These are phyloP conservation scores for Lacerta agilis DNA, from an alignment of 2,797 vertebrate species.

Conservation along the genomic window DNA sequence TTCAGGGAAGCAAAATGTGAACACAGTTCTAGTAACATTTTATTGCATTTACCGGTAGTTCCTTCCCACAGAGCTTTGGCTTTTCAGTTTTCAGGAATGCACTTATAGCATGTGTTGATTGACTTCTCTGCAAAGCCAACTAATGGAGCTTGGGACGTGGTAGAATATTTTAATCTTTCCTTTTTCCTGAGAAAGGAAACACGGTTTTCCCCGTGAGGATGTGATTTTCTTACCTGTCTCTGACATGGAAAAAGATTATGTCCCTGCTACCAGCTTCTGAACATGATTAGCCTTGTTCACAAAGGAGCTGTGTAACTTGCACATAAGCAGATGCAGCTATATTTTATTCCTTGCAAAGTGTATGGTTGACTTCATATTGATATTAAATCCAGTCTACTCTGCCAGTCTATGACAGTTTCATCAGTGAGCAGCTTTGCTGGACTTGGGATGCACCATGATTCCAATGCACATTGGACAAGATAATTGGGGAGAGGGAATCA, in stretches of 20 bases:
- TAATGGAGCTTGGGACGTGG: background rate
- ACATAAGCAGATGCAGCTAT: background rate
- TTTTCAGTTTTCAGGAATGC: conserved; percentile 25
- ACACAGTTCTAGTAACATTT: conserved; percentile 42
- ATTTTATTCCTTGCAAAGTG: background rate
- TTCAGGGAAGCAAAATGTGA: conserved; percentile 62
- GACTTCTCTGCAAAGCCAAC: background rate
- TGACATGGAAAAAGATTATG: background rate
- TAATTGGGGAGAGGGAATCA: background rate
- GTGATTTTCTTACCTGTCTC: conserved; percentile 12
- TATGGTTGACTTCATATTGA: background rate
- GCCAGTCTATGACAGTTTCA: background rate
- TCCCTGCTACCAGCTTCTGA: background rate
- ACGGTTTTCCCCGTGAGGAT: background rate
- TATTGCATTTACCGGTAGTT: conserved; percentile 44
- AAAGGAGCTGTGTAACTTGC: background rate
- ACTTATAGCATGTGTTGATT: conserved; percentile 16
- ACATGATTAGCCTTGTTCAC: background rate
- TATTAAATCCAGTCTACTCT: background rate
- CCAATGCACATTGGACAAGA: background rate
- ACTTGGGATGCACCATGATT: background rate
- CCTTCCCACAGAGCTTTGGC: conserved; percentile 9
- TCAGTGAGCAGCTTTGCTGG: background rate
- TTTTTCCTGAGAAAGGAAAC: conserved; percentile 13
- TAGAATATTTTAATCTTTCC: conserved; percentile 13